A percentile compares a stretch with the other conserved stretches of the same genome.
These are phyloP conservation scores for Phyto melanocephala DNA, from an alignment of 2,888 invertebrate genomes.

Conservation along the genomic window DNA sequence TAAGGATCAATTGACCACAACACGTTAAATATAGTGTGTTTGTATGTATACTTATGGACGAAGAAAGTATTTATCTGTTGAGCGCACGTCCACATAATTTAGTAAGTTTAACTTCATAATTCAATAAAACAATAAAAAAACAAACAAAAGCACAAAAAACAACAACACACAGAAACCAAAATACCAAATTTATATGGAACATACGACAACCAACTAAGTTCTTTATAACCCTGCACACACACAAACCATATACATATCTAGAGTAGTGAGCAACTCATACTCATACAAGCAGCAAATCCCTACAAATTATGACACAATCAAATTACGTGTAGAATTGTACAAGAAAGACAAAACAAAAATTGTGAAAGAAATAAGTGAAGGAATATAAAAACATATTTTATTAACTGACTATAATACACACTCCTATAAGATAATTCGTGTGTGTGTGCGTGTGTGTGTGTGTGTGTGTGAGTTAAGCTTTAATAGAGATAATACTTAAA, in stretches of 20 bases:
- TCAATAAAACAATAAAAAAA: constrained; percentile 75
- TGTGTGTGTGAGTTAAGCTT: not conserved
- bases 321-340: constrained; percentile 58
- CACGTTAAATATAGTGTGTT: not conserved
- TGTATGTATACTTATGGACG: not conserved
- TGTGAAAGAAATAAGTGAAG: not conserved
- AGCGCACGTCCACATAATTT: constrained; percentile 73
- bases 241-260: not conserved
- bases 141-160: constrained; percentile 72
- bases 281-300: constrained; percentile 54
- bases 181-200: constrained; percentile 11
- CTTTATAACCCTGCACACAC: too few species aligned
- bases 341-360: constrained; percentile 3
- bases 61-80: constrained; percentile 38
- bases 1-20: constrained; percentile 47
- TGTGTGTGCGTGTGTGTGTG: not conserved
- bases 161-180: constrained; percentile 66
- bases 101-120: constrained; percentile 74
- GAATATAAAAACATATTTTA: constrained; percentile 45
- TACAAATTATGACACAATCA: constrained; percentile 64
- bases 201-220: not conserved
- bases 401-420: constrained; percentile 19
- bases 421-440: not conserved
- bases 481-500: not conserved
- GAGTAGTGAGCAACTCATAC: not conserved